Evolutionary conservation across 2,113 vertebrate species (phyloP), one percentile per base, ranked within the genome.

Genomic region (Hystrix cristata): DNA sequence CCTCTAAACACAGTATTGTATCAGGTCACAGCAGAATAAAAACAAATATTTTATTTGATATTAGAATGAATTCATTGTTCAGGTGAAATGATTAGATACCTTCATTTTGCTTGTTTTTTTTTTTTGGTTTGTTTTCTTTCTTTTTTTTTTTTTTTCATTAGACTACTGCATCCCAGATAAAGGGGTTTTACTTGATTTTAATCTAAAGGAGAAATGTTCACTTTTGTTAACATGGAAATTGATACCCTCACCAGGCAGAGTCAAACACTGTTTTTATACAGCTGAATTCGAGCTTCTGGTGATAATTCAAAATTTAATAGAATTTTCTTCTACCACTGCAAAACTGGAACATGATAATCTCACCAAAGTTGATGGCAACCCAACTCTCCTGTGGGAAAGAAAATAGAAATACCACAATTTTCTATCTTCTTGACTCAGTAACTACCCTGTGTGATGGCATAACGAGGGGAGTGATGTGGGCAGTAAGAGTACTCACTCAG

Each of bases 201-300:
- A 78, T 71, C 31, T 82, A 65, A 80, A 96, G 15, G n/a, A 71
- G 43, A 90, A 86, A 53, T 51, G 14, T 92, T 90, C 48, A 55
- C 21, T 38, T 94, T 87, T 92, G 65, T 80, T 92, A 81, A 92
- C 2, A 1, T 89, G 57, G 43, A 96, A 95, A 91, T 34, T 67
- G 84, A 94, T 72, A 43, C 60, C 3, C 4, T 82, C 10, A 59
- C 0, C 65, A 92, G 53, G 18, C 38, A 88, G 60, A 94, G 8
- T 5, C 55, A 88, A 95, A 23, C 19, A 64, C 46, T 87, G 12
- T 78, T 88, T 72, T 80, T 51, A 78, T 88, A 60, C 38, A 82
- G 25, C 21, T 90, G 29, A 84, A 25, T 95, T 90, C 7, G 16
- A 80, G 21, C 89, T 86, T 94, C 38, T 18, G 78, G 34, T 25